Evolutionary conservation across 1,140 invertebrate genomes (phyloP), one percentile per base, ranked within the genome.

Genomic region (Centruroides sculpturatus): DNA sequence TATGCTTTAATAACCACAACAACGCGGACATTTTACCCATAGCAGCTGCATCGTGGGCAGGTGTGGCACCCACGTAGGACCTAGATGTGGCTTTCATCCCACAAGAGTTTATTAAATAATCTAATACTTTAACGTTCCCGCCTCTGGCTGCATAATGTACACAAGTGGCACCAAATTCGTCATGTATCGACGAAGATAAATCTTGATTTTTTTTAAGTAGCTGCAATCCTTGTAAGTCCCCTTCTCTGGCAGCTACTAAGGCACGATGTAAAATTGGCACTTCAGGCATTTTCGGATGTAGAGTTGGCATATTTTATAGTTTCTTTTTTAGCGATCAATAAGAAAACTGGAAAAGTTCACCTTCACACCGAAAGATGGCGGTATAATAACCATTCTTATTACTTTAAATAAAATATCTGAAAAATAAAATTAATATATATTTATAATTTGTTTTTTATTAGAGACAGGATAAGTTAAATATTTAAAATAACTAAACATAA

Each of bases 31-130:
- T 61, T 50, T 73, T 73, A 1, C 75, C 76, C 53, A 72, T 69
- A 0, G 73, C 75, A 3, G 76, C 73, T 6, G 76, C 76, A 63
- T 78, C 76, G 62, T 78, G 77, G 1, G 71, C 65, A 8, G 76
- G 67, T 5, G 75, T 75, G 0, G 75, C 71, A 1, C 76, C 76
- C 11, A 73, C 70, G 35, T 68, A 68, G 6, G 70, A 70, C 36
- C 73, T 58, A 35, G 66, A 65, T 7, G 64, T 60, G 63, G 68
- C 68, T 55, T 62, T 64, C 61, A 75, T 69, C 7, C 67, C 60
- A 52, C 64, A 68, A 10, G 65, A 60, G 7, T 66, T 66, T 11
- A 74, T 64, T n/a, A 76, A 60, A 58, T 66, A 74, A 36, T 72
- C 58, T 7, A 76, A 57, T 1, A 73, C 64, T n/a, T 70, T 66